Evolutionary conservation across 2,888 invertebrate genomes (phyloP), one percentile per base, ranked within the genome.

Genomic region (Heteropelma amictum): DNA sequence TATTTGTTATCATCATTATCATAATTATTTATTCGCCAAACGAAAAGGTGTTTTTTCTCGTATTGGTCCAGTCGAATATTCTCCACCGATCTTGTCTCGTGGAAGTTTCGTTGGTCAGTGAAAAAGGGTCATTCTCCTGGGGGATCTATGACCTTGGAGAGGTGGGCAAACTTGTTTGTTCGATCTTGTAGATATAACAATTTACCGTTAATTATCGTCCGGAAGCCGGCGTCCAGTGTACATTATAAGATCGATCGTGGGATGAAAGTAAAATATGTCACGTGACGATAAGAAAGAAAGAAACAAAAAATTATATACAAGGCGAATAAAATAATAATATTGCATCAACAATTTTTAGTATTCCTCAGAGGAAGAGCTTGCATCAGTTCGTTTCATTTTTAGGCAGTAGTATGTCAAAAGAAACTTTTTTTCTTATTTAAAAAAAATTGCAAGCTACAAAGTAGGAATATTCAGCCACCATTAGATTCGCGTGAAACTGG

Each of bases 41-140:
- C 61, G 42, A 56, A 61, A 42, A 54, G 61, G 30, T 47, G 61
- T 67, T 63, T 60, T 56, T n/a, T n/a, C n/a, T 28, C n/a, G 12
- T 35, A 12, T 28, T 45, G 4, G 33, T 12, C 38, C 23, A 3
- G 1, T 10, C 23, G 8, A 17, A 17, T 12, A 12, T 12, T 12
- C 35, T 14, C 10, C 33, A 10, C 61, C 33, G 23, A 45, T 33
- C 35, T 12, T 3, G 12, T 12, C 3, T 28, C 28, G n/a, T 49
- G 14, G 12, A 14, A 12, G 14, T n/a, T 14, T 14, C 26, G 26
- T 12, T 5, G 28, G 14, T 23, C 23, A 49, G 21, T 8, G 19
- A 30, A n/a, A 51, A 45, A 5, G 23, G 23, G 8, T 56, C 54
- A 3, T 65, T 54, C 21, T 38, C 40, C 8, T 45, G 45, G 42